Evolutionary conservation across 2,797 vertebrate genomes (phyloP), one percentile per base, ranked within the genome.

Genomic region (Pelochelys cantorii): DNA sequence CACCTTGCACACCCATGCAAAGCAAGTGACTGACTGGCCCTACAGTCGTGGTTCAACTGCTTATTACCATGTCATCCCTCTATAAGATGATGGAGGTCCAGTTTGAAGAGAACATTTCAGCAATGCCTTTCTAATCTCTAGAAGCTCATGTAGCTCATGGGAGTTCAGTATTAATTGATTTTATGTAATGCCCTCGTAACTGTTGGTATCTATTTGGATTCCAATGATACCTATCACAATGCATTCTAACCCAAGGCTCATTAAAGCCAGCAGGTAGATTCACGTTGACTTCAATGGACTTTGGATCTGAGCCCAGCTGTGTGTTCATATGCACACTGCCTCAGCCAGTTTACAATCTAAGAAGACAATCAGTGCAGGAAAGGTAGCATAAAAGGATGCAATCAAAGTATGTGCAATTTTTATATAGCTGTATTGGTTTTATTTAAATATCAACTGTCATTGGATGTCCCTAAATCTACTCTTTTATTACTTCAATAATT

Each of bases 401-500:
- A 52, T 29, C 8, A 48, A 77, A 75, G 65, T 48, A 27, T 77
- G 25, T 27, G 14, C 48, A 48, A 27, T 77, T 48, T 52, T 77
- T 48, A 77, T 77, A 52, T 17, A 29, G 11, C 27, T 48, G 59
- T n/a, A 31, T 82, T 34, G 25, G 23, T 31, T 59, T 15, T 57
- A 7, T 11, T 42, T 7, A 60, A 81, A 84, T 11, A 4, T 29
- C 53, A 79, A 54, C 83, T 85, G 78, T 85, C 79, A 74, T 57
- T 79, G 85, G 90, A 91, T 91, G 81, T 71, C 59, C 60, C 54
- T 74, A 54, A 85, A 88, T 54, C 71, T 85, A 82, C 53, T 79
- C 27, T 53, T 88, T 62, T 79, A 82, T 79, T 78, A 88, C 53
- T 92, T 71, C 82, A 55, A 25, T 54, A 85, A 92, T 88, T 92